Conservation (phyloP, 2,113 vertebrate species). For the Synchiropus splendidus region DNA sequence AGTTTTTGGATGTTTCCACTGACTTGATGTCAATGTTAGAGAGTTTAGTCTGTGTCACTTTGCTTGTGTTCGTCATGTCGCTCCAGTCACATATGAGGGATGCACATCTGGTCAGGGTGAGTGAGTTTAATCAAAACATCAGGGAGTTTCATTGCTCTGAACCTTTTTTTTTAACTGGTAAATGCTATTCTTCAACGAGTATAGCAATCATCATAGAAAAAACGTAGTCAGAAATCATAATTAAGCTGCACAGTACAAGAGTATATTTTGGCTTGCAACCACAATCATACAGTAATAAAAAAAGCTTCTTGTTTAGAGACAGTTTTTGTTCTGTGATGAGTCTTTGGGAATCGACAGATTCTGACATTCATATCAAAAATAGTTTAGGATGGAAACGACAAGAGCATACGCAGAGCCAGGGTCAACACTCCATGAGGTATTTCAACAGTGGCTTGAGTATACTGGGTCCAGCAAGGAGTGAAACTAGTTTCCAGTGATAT, state of each 20-base stretch:
- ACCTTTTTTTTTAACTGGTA: neutral
- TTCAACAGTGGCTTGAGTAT: slow-evolving; percentile 13
- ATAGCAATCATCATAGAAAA: slow-evolving; percentile 14
- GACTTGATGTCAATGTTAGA: too few species aligned
- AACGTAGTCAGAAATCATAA: slow-evolving; percentile 34
- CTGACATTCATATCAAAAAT: slow-evolving; percentile 9
- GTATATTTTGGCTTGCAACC: slow-evolving; percentile 37
- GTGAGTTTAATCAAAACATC: neutral
- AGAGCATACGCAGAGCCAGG: slow-evolving; percentile 5
- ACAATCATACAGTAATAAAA: slow-evolving; percentile 12
- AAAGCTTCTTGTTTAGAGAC: slow-evolving; percentile 18
- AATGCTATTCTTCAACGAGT: neutral
- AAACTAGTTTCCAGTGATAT: slow-evolving; percentile 23
- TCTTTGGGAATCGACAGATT: slow-evolving; percentile 17
- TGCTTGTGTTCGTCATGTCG: neutral
- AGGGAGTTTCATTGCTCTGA: neutral
- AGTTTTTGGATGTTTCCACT: slow-evolving; percentile 1
- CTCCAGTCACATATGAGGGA: neutral
- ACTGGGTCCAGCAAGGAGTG: slow-evolving; percentile 3
- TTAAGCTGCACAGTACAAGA: slow-evolving; percentile 39
- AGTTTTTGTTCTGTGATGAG: slow-evolving; percentile 12
- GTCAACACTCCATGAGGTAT: slow-evolving; percentile 21
- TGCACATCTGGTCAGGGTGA: neutral
- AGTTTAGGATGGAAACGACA: slow-evolving; percentile 10
- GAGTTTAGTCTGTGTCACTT: too few species aligned